Conservation (phyloP, 1,140 invertebrate genomes). For the Riptortus pedestris region DNA sequence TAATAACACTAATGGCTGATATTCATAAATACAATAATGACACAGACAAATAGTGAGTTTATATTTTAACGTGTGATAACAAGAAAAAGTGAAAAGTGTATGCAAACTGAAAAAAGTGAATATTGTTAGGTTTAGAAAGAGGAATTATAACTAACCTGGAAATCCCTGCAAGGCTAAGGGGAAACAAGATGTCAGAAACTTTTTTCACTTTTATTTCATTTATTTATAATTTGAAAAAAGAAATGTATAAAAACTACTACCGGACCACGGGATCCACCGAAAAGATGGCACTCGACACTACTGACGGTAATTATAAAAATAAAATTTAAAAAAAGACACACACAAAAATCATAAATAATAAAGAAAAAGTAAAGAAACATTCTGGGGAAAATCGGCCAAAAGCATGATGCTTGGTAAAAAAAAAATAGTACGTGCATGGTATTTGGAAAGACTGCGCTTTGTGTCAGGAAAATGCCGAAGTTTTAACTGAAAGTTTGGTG, state of each 20-base stretch:
- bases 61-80: too few relatives aligned
- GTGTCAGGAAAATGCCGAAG: too few relatives aligned
- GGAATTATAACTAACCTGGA: constrained; percentile 6
- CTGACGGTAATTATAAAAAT: too few relatives aligned
- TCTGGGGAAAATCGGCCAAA: neutral
- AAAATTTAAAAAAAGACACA: neutral
- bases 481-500: too few relatives aligned
- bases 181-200: constrained; percentile 2
- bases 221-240: too few relatives aligned
- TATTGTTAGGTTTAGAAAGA: neutral
- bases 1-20: neutral
- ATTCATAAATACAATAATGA: neutral
- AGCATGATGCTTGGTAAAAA: neutral
- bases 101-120: neutral
- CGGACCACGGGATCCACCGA: too few relatives aligned
- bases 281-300: too few relatives aligned
- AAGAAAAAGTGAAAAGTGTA: neutral
- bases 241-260: too few relatives aligned
- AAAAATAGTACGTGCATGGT: neutral
- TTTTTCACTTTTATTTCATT: constrained; percentile 6
- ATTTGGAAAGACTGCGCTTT: neutral
- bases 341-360: neutral
- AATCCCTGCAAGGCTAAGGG: constrained; percentile 15
- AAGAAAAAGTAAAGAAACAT: neutral
- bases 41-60: neutral